Base-by-base conservation (phyloP, 2,797 vertebrate genomes). In the Pipistrellus pipistrellus region DNA sequence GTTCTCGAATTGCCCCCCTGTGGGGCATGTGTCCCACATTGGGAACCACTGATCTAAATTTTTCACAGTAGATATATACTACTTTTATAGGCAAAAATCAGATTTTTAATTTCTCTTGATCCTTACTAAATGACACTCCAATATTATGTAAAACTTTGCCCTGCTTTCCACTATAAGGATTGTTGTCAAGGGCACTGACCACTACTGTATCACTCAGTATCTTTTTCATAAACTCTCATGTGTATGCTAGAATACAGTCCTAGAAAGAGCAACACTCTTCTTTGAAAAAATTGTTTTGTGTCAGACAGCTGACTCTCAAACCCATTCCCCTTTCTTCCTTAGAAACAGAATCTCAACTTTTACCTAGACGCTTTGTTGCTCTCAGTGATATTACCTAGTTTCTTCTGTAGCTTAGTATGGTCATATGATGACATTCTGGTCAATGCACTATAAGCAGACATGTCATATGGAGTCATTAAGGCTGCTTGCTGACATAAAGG, bases 61-160 rank as follows among this genome's bases (percentile, higher is more conserved):
- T 38, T 73, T 69, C 59, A 81, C 20, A 89, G 68, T 46, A 20
- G 55, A 85, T 82, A 81, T 10, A 62, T 2, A 51, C 38, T 51
- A 88, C 51, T 85, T 89, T 75, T 25, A 88, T 2, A 85, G 57
- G 44, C 21, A 85, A 53, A 69, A 94, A 80, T 23, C 53, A 48
- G 41, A 35, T 30, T 57, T 90, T 90, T 68, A 4, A 35, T 69
- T 78, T 71, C 21, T 85, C 59, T 80, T 88, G 1, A 57, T 30
- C 20, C 17, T 64, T 62, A 71, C 48, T 20, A 85, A 94, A 81
- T 48, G 20, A 81, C 53, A 85, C 18, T 30, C 30, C 44, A 81
- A 48, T 27, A 46, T 38, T 66, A 71, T 1, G 6, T 66, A 80
- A 80, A 69, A 68, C 14, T 46, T 30, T 18, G 25, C 4, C 30